Base-by-base conservation (phyloP, 2,888 invertebrate species). In the Clistopyga incitator region DNA sequence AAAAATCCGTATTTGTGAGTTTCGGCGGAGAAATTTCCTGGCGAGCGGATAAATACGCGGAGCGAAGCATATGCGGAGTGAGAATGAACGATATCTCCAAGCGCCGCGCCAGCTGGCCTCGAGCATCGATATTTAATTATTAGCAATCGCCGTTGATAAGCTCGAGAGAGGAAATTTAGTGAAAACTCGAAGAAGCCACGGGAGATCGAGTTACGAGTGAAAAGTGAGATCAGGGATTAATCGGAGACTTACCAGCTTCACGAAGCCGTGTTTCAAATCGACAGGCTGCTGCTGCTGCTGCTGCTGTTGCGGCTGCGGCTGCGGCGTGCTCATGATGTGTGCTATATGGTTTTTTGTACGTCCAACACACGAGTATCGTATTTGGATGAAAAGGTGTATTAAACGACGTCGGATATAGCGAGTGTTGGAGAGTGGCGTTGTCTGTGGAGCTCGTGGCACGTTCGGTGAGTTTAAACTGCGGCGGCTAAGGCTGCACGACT, bases 191-290 rank as follows among this genome's bases (percentile, higher is more conserved):
- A 0, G 38, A 38, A 1, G 38, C 10, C 10, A 6, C 10, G 38
- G 8, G 10, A 38, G 38, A 8, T 10, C 1, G 10, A 38, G 10
- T 6, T 10, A 10, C 2, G 38, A 38, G 0, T 38, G 38, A 10
- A 10, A 38, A 10, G 1, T 6, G 10, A 38, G 18, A 18, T 50
- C 18, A 6, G 8, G 1, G 15, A 20, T n/a, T 11, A 10, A 50
- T n/a, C 23, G 0, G 47, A 45, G 61, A 42, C 93, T 94, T 92
- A 95, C 95, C 94, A 95, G 95, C 93, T 95, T 95, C 81, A 95
- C 95, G 90, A 95, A 94, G 88, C 95, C 95, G 90, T 93, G 93
- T 92, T 94, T 94, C 87, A 92, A 92, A 87, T 93, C 93, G 89
- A 91, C 93, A 91, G 93, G 94, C 91, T 88, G 86, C 86, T 88